Conservation (phyloP, 2,113 vertebrate genomes). For the Scytalopus superciliaris region DNA sequence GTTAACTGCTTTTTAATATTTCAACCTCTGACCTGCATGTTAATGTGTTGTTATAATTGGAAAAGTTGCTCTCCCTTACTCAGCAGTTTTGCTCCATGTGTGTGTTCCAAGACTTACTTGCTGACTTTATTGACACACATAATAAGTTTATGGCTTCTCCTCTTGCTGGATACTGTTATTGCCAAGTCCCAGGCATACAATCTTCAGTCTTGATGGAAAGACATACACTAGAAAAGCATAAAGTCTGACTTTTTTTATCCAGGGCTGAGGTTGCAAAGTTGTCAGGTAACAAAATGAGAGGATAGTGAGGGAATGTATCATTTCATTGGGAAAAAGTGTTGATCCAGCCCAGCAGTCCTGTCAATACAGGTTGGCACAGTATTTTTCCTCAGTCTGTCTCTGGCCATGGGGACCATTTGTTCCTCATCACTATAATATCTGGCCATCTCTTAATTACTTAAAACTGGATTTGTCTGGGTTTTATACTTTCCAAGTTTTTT, state of each 20-base stretch:
- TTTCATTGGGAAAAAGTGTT: neutral
- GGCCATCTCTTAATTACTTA: neutral
- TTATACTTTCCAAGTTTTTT: neutral
- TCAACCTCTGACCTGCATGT: constrained; percentile 42
- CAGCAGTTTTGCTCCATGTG: constrained; percentile 46
- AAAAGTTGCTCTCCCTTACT: constrained; percentile 47
- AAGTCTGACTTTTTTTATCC: neutral
- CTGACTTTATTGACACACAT: constrained; percentile 51
- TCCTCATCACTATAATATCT: neutral
- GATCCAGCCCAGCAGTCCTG: neutral
- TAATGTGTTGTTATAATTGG: constrained; percentile 55
- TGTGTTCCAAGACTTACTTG: constrained; percentile 50
- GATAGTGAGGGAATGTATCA: neutral
- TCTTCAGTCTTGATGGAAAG: neutral
- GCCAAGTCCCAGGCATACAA: neutral
- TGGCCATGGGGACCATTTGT: neutral
- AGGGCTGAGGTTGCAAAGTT: neutral
- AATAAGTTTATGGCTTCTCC: constrained; percentile 35
- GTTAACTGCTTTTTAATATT: constrained; percentile 41
- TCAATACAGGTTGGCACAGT: neutral
- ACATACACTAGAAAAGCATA: neutral
- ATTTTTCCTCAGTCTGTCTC: neutral
- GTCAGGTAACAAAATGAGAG: neutral
- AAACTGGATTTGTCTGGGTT: neutral
- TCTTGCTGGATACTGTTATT: constrained; percentile 4